phyloP scores from a whole-genome alignment of 1,140 invertebrate species.

The Drosophila eugracilis region DNA sequence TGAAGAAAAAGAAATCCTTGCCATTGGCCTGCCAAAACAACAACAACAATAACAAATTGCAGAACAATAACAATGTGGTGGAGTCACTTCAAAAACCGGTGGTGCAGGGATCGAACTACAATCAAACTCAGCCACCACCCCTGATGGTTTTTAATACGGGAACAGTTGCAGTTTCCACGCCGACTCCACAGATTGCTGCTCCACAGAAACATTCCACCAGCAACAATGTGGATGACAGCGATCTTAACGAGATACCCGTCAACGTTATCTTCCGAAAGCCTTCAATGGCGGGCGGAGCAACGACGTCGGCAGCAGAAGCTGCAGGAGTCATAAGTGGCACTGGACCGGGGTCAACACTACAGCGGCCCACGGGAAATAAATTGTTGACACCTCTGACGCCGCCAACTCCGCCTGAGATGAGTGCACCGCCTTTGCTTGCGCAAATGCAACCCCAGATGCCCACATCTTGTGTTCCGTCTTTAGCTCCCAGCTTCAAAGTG shows the following conservation, averaged over 20 bases:
- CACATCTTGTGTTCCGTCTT: conserved; percentile 17
- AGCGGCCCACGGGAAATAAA: conserved; percentile 32
- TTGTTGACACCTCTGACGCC: conserved; percentile 59
- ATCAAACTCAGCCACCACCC: conserved; percentile 67
- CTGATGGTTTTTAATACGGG: conserved; percentile 58
- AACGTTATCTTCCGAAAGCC: conserved; percentile 82
- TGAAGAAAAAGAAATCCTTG: conserved; percentile 71
- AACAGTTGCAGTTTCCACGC: conserved; percentile 16
- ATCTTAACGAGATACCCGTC: conserved; percentile 82
- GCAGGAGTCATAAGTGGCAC: conserved; percentile 6
- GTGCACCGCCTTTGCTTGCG: conserved; percentile 20
- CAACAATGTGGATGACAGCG: conserved; percentile 55
- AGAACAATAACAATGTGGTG: conserved; percentile 20
- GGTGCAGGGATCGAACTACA: conserved; percentile 34
- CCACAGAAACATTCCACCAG: conserved; percentile 75
- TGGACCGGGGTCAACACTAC: background rate
- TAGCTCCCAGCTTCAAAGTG: conserved; percentile 23
- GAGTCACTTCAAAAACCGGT: conserved; percentile 49
- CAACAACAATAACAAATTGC: conserved; percentile 46
- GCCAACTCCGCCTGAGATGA: conserved; percentile 44
- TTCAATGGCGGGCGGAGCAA: conserved; percentile 19
- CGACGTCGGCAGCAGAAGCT: background rate
- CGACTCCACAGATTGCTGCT: conserved; percentile 4
- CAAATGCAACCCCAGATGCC: conserved; percentile 23
- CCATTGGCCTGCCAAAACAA: conserved; percentile 60